Evolutionary conservation across 2,113 vertebrate species (phyloP).

Genomic region (Danionella cerebrum): DNA sequence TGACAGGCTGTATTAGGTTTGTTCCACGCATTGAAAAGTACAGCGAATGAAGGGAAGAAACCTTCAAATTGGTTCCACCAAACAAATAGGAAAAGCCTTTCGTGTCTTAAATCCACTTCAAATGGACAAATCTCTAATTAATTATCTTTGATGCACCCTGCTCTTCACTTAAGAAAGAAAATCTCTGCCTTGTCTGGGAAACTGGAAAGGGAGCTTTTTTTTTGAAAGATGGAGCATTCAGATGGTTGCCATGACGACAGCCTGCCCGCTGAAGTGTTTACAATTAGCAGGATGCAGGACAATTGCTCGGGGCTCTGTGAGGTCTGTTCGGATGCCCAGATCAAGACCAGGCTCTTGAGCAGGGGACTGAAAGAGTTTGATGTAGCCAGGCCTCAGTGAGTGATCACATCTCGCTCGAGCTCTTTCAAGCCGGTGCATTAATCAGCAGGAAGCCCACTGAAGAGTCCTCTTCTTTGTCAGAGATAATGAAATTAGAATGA

Average conservation of each 20-base stretch:
- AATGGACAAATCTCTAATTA: not conserved
- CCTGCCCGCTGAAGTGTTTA: constrained; percentile 10
- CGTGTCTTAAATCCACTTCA: not conserved
- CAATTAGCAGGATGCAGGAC: constrained; percentile 20
- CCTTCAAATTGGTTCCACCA: not conserved
- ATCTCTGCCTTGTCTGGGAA: not conserved
- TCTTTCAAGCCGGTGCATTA: not conserved
- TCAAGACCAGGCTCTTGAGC: constrained; percentile 12
- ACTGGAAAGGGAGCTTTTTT: not conserved
- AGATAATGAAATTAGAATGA: not conserved
- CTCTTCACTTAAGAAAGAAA: not conserved
- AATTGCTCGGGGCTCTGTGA: not conserved
- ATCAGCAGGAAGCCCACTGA: not conserved
- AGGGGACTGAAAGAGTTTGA: not conserved
- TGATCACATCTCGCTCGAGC: not conserved
- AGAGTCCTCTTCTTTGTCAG: not conserved
- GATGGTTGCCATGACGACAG: constrained; percentile 2
- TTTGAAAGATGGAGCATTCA: not conserved
- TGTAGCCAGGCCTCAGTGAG: not conserved
- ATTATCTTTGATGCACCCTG: not conserved
- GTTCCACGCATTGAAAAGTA: not conserved
- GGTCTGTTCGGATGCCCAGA: constrained; percentile 14
- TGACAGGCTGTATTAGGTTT: not conserved
- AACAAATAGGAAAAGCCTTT: not conserved
- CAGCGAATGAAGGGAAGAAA: not conserved